Base-by-base conservation (phyloP, 2,113 vertebrate genomes). In the Hiodon alosoides region DNA sequence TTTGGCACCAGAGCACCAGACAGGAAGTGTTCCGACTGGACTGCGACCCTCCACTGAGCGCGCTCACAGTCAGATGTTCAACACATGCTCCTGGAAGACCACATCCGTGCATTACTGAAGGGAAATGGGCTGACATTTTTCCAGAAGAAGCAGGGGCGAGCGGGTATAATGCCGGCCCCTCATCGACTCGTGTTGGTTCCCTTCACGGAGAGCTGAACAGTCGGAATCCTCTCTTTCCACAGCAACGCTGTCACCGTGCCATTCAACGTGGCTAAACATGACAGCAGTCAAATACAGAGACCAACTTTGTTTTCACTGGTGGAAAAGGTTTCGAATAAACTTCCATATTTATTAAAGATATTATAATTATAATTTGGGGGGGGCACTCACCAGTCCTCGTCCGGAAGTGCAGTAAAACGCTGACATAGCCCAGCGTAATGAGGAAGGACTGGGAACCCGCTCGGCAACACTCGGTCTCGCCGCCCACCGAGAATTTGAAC, bases 371-470 rank as follows among this genome's bases (percentile, higher is more conserved):
- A 31, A 31, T 31, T 31, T 31, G 31, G 31, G 31, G 31, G 31
- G 31, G 31, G 31, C 17, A 87, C 90, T 86, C 72, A 96, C 91
- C 93, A 72, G 77, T 67, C 9, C 76, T 79, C 58, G 90, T 90
- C 46, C 76, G 86, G 78, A 94, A 94, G 51, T 86, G 86, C 5
- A 94, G 80, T 53, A 94, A 82, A 67, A 86, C 81, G 77, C 87
- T 93, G 54, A 73, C 83, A 67, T 79, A 87, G 16, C 85, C 90
- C 67, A 87, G 67, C 0, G 86, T 87, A 60, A 95, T 85, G 77
- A 94, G 83, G 67, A 93, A 76, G 11, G 91, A 93, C 73, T 93
- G 90, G 78, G 82, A 87, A 64, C 90, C 90, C 5, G 93, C 89
- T 54, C 69, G 80, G 77, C 92, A 94, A 59, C 84, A 87, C 76